Percentiles rank a stretch among this genome's conserved stretches.
Evolutionary conservation across 2,797 vertebrate genomes (phyloP).

Genomic region (Pelobates cultripes): DNA sequence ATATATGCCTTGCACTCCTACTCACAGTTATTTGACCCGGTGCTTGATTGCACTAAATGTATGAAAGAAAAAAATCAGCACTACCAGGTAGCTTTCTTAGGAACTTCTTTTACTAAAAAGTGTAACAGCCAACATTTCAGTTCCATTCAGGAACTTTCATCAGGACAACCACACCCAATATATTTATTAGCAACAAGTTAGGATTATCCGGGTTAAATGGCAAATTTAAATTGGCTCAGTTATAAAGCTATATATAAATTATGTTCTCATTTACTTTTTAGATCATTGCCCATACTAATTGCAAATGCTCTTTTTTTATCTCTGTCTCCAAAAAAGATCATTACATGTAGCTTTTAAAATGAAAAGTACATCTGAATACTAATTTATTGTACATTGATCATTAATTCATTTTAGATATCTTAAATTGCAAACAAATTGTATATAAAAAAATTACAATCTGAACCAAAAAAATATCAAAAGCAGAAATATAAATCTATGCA

Average conservation of each 20-base stretch:
- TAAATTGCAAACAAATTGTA: not conserved
- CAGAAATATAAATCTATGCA: conserved; percentile 1
- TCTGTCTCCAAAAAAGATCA: conserved; percentile 21
- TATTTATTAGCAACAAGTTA: no score
- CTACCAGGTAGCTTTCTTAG: no score
- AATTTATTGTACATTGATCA: not conserved
- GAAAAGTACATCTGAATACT: not conserved
- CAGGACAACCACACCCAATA: no score
- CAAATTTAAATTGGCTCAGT: not conserved
- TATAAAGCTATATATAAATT: not conserved
- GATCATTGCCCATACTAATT: conserved; percentile 10
- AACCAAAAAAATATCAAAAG: conserved; percentile 19
- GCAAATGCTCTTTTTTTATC: conserved; percentile 6
- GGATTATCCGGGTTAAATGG: not conserved
- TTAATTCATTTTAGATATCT: not conserved
- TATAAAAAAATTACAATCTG: not conserved
- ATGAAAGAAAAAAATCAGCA: no score
- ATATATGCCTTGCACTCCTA: no score
- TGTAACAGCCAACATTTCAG: no score
- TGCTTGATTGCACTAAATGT: no score
- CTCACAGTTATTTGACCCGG: no score
- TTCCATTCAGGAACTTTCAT: no score
- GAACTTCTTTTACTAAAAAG: no score
- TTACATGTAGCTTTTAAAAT: conserved; percentile 8
- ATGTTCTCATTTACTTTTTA: conserved; percentile 10